phyloP scores from a whole-genome alignment of 2,888 invertebrate genomes.

The Caenorhabditis macrosperma region DNA sequence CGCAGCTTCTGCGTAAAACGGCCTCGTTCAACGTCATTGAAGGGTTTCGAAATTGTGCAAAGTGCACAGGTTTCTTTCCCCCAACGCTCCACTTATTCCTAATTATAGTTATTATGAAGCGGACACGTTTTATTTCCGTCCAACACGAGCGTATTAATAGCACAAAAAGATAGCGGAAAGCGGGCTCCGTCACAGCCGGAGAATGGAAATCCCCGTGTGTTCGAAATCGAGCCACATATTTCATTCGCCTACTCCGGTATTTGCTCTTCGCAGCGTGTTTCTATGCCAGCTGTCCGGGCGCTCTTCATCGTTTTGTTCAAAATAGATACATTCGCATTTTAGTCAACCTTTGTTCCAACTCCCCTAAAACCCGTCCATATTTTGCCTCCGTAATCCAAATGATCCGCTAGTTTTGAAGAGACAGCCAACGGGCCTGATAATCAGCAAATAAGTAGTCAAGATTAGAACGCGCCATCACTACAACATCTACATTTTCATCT shows the following conservation, averaged over 20 bases:
- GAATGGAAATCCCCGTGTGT: neutral
- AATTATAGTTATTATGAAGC: slow-evolving; percentile 27
- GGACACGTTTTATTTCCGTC: slow-evolving; percentile 34
- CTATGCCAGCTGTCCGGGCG: slow-evolving; percentile 9
- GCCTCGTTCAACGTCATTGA: slow-evolving; percentile 22
- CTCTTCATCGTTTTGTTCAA: slow-evolving; percentile 16
- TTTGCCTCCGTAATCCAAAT: neutral
- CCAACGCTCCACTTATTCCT: slow-evolving; percentile 14
- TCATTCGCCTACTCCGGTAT: slow-evolving; percentile 22
- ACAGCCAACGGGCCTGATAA: slow-evolving; percentile 28
- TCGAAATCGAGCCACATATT: slow-evolving; percentile 5
- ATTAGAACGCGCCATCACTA: slow-evolving; percentile 37
- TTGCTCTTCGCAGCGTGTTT: slow-evolving; percentile 33
- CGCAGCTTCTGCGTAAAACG: slow-evolving; percentile 3
- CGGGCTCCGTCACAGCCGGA: neutral
- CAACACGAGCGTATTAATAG: neutral
- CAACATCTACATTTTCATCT: slow-evolving; percentile 17
- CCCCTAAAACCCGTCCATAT: neutral
- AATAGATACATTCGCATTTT: slow-evolving; percentile 46
- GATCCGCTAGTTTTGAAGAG: neutral
- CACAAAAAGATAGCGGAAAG: neutral
- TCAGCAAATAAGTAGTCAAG: slow-evolving; percentile 39
- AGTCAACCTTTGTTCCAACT: neutral
- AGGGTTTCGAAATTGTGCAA: slow-evolving; percentile 16
- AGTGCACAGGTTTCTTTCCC: slow-evolving; percentile 33